Percentiles rank a stretch among this genome's conserved stretches.
Evolutionary conservation across 1,140 invertebrate genomes (phyloP).

Genomic region (Paraescarpia echinospica): DNA sequence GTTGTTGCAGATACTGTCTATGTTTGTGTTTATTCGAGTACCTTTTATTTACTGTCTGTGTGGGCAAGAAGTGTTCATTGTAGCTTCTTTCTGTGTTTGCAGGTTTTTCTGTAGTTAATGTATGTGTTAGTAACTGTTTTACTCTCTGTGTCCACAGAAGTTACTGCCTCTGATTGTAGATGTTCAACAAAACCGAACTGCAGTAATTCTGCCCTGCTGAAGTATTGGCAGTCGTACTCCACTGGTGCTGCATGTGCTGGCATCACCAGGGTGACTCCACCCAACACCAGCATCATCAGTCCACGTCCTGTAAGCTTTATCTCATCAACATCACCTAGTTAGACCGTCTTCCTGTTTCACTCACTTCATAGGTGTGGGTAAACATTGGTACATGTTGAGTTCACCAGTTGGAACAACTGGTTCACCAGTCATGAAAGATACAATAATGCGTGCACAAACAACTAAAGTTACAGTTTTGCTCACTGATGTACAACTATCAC

Average conservation of each 20-base stretch:
- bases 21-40: no score
- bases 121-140: background rate
- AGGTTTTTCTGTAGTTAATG: background rate
- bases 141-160: background rate
- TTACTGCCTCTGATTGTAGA: background rate
- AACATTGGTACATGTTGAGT: no score
- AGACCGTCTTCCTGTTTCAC: background rate
- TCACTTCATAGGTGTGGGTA: background rate
- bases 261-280: background rate
- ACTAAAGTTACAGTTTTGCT: no score
- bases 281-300: background rate
- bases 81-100: background rate
- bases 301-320: background rate
- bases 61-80: background rate
- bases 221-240: background rate
- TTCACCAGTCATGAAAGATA: no score
- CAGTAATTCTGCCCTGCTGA: background rate
- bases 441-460: no score
- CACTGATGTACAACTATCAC: no score
- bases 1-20: background rate
- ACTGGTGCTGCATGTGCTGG: background rate
- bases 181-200: background rate
- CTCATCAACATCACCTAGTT: background rate
- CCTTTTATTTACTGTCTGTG: no score
- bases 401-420: no score